Conservation (phyloP, 2,888 invertebrate species). For the Daptonema setosum region DNA sequence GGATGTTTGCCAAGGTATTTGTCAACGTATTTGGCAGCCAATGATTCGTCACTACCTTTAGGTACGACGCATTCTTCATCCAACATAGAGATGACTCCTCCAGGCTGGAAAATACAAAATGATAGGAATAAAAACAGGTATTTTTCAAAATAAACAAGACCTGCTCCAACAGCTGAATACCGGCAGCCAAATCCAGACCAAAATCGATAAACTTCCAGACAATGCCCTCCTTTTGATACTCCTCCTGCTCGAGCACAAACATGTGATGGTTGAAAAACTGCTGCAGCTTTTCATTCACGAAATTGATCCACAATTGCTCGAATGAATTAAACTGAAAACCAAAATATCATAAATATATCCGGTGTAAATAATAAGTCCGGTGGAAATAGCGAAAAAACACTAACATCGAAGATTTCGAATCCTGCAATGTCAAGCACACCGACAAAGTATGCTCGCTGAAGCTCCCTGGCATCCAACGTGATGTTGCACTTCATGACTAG, state of each 20-base stretch:
- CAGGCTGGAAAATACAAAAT: constrained; percentile 48
- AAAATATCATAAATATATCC: neutral
- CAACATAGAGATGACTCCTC: constrained; percentile 99
- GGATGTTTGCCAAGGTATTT: constrained; percentile 97
- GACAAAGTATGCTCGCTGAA: constrained; percentile 90
- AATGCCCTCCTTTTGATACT: constrained; percentile 58
- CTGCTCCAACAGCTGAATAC: constrained; percentile 82
- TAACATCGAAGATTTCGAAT: constrained; percentile 89
- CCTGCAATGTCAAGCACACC: constrained; percentile 99
- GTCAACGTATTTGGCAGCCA: constrained; percentile 91
- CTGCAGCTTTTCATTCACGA: constrained; percentile 35
- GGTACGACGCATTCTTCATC: constrained; percentile 99
- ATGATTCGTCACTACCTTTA: constrained; percentile 93
- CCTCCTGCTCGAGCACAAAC: constrained; percentile 46
- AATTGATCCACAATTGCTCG: constrained; percentile 37
- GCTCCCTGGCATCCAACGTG: constrained; percentile 65
- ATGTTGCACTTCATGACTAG: constrained; percentile 98
- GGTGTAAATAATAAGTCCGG: neutral
- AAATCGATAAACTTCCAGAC: constrained; percentile 85
- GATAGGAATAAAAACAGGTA: neutral
- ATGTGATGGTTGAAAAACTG: constrained; percentile 38
- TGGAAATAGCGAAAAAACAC: neutral
- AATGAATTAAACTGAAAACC: constrained; percentile 31
- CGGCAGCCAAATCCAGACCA: constrained; percentile 79
- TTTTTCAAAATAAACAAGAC: too few relatives aligned